Evolutionary conservation across 2,888 invertebrate species (phyloP).

Genomic region (Yponomeuta plumbellus): DNA sequence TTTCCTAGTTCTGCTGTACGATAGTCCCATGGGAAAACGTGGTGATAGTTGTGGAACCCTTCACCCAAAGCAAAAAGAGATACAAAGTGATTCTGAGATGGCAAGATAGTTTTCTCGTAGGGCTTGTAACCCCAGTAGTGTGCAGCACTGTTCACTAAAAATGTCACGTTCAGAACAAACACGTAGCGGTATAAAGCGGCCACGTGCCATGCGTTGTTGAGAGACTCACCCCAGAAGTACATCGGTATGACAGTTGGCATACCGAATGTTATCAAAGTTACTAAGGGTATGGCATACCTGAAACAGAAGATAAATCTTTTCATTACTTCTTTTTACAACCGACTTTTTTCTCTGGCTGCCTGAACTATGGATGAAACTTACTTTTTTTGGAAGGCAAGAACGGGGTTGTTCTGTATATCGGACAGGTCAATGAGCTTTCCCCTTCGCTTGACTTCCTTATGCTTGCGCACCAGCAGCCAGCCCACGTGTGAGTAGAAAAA

Average conservation of each 20-base stretch:
- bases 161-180: constrained; percentile 76
- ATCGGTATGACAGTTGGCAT: constrained; percentile 77
- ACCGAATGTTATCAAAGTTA: constrained; percentile 68
- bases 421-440: constrained; percentile 81
- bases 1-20: constrained; percentile 46
- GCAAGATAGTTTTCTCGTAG: constrained; percentile 50
- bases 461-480: constrained; percentile 85
- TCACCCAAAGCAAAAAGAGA: constrained; percentile 37
- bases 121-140: constrained; percentile 69
- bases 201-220: constrained; percentile 53
- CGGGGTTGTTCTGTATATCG: constrained; percentile 81
- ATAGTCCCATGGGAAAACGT: constrained; percentile 49
- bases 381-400: constrained; percentile 81
- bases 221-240: constrained; percentile 77
- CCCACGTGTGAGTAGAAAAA: constrained; percentile 90
- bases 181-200: constrained; percentile 70
- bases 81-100: constrained; percentile 34
- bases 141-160: constrained; percentile 81
- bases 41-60: constrained; percentile 52
- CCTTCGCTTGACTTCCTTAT: constrained; percentile 81
- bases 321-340: neutral
- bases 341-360: no score
- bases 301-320: constrained; percentile 21
- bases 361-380: constrained; percentile 28
- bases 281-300: constrained; percentile 78